Percentiles rank a stretch among this genome's conserved stretches.
These are phyloP conservation scores for Metridium senile DNA, from an alignment of 92 coral and sea anemone genomes.

Conservation along the genomic window DNA sequence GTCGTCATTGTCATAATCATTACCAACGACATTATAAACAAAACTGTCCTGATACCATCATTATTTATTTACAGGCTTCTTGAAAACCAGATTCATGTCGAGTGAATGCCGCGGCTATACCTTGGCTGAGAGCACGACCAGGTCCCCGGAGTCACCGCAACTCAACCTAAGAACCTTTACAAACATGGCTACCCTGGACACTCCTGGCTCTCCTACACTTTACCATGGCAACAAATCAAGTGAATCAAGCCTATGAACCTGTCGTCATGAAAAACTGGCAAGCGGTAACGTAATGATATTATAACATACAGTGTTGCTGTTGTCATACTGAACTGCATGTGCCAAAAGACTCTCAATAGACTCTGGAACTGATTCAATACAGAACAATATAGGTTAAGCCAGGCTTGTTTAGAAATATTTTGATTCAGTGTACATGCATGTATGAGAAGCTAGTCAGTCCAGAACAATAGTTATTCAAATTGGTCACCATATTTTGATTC, in stretches of 20 bases:
- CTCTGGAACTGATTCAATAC: too few relatives aligned
- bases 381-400: too few relatives aligned
- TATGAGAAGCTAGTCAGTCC: too few relatives aligned
- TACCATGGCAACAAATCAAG: background rate
- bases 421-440: too few relatives aligned
- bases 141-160: constrained; percentile 1
- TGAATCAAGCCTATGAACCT: background rate
- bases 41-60: too few relatives aligned
- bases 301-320: background rate
- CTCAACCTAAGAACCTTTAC: background rate
- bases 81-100: background rate
- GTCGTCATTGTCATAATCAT: too few relatives aligned
- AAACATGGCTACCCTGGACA: background rate
- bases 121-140: constrained; percentile 7
- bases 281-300: background rate
- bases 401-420: too few relatives aligned
- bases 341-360: too few relatives aligned
- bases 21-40: too few relatives aligned
- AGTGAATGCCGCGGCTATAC: background rate
- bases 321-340: too few relatives aligned
- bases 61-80: background rate
- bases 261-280: background rate
- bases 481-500: too few relatives aligned
- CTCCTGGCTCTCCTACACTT: background rate
- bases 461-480: too few relatives aligned